A percentile compares a stretch with the other conserved stretches of the same genome.
Evolutionary conservation across 1,140 invertebrate genomes (phyloP).

Genomic region (Propsilocerus akamusi): DNA sequence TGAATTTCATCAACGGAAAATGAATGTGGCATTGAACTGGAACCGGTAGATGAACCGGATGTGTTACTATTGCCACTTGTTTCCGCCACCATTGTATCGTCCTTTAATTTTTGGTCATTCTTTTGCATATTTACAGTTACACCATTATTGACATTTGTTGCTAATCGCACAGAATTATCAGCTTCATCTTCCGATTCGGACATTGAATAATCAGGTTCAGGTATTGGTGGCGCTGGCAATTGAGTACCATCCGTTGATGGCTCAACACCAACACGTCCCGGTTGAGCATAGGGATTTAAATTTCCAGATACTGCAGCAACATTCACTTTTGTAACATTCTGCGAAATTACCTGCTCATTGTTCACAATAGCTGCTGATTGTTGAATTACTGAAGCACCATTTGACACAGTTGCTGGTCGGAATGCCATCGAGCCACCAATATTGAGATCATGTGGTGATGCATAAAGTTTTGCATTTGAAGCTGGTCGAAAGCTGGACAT

Average conservation of each 20-base stretch:
- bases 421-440: constrained; percentile 45
- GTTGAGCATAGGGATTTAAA: constrained; percentile 45
- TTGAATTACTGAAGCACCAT: background rate
- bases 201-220: constrained; percentile 76
- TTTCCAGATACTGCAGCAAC: constrained; percentile 14
- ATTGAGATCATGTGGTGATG: constrained; percentile 66
- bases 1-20: constrained; percentile 77
- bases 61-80: constrained; percentile 47
- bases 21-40: constrained; percentile 58
- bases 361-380: constrained; percentile 8
- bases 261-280: constrained; percentile 13
- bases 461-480: constrained; percentile 70
- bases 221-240: constrained; percentile 42
- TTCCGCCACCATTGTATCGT: constrained; percentile 23
- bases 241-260: constrained; percentile 11
- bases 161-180: constrained; percentile 26
- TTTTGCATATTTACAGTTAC: constrained; percentile 18
- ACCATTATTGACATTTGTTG: constrained; percentile 20
- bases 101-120: constrained; percentile 6
- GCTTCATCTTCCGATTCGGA: constrained; percentile 52
- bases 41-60: constrained; percentile 39
- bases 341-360: constrained; percentile 10
- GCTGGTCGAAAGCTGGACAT: constrained; percentile 73
- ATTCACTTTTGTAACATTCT: constrained; percentile 6
- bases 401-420: constrained; percentile 18